A percentile compares a stretch with the other conserved stretches of the same genome.
Evolutionary conservation across 2,888 invertebrate species (phyloP).

Genomic region (Lasioglossum pauxillum): DNA sequence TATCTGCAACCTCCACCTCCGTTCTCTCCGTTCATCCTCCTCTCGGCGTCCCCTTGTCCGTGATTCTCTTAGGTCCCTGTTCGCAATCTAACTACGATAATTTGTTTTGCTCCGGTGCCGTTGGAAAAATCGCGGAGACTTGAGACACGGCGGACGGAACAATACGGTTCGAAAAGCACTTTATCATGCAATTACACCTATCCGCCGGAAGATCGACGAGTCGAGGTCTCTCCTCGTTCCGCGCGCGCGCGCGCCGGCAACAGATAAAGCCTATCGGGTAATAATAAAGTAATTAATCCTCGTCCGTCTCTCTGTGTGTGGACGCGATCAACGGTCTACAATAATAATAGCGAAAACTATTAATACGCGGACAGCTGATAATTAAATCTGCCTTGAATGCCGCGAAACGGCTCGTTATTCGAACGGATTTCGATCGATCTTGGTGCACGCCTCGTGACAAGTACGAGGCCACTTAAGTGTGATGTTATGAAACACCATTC

Average conservation of each 20-base stretch:
- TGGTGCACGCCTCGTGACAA: not conserved
- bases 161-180: conserved; percentile 11
- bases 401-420: not conserved
- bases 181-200: conserved; percentile 22
- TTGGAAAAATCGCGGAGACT: conserved; percentile 29
- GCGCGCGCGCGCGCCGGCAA: not conserved
- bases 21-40: not conserved
- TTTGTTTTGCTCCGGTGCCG: conserved; percentile 35
- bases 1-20: conserved; percentile 23
- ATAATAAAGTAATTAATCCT: conserved; percentile 23
- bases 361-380: not conserved
- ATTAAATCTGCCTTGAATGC: conserved; percentile 6
- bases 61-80: conserved; percentile 5
- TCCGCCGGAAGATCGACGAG: conserved; percentile 6
- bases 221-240: not conserved
- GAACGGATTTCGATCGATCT: conserved; percentile 1
- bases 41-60: not conserved
- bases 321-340: not conserved
- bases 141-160: not conserved
- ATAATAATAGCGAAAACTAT: conserved; percentile 3
- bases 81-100: conserved; percentile 47
- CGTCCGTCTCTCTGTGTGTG: not conserved
- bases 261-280: not conserved
- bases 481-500: conserved; percentile 1
- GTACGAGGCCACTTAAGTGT: conserved; percentile 14